Evolutionary conservation across 2,888 invertebrate species (phyloP), one percentile per base, ranked within the genome.

Genomic region (Phlogophora meticulosa): DNA sequence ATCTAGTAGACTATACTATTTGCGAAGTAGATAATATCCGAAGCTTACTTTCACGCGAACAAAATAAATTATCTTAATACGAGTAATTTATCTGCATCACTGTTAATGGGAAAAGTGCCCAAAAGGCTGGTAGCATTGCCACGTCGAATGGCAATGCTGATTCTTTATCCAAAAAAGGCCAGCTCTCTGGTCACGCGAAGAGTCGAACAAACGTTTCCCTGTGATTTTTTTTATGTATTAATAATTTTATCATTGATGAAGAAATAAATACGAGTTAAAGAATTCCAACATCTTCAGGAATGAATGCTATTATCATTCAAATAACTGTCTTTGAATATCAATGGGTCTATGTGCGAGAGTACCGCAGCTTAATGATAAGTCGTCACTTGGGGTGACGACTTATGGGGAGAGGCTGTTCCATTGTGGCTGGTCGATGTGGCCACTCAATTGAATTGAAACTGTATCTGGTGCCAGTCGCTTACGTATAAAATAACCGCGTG

Each of bases 391-490:
- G n/a, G n/a, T n/a, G n/a, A n/a, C n/a, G n/a, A n/a, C n/a, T n/a
- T n/a, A n/a, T n/a, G n/a, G n/a, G n/a, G n/a, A n/a, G 15, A 46
- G 75, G 52, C 58, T 38, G 24, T 57, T 34, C 49, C 13, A 72
- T 59, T 65, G 67, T 69, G 49, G 67, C 40, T 62, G 28, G 40
- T 76, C 62, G 53, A 42, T 11, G 43, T 64, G 43, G 61, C 49
- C 65, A 51, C 75, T 78, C 73, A 77, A 80, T 81, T 81, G 74
- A 80, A 78, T 78, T 76, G 82, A 81, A 80, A 82, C 84, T 82
- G 46, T 83, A 84, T 81, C 80, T 83, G 72, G 83, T 81, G 81
- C 76, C 85, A 82, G 84, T 84, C 83, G 80, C 78, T 74, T 80
- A 80, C 78, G 77, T 85, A 84, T 83, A 81, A 82, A 80, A 83